Conservation (phyloP, 1,140 invertebrate species). For the Achroia grisella region DNA sequence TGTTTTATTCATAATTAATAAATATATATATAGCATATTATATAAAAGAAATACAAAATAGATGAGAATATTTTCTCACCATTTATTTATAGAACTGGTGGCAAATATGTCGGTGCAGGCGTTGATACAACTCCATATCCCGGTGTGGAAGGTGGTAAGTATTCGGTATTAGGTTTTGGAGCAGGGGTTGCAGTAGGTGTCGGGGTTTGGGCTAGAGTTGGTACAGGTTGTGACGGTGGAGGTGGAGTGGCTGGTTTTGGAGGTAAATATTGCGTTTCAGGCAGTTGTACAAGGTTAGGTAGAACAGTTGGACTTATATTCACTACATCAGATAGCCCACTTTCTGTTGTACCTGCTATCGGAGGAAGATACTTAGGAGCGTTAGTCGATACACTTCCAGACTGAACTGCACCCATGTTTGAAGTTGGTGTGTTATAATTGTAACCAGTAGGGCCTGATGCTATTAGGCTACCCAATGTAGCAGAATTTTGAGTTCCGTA, state of each 20-base stretch:
- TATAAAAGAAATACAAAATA: no score
- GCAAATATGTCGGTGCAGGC: constrained; percentile 41
- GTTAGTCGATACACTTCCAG: constrained; percentile 28
- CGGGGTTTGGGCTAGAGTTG: neutral
- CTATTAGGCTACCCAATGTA: neutral
- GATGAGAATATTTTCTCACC: no score
- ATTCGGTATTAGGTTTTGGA: constrained; percentile 8
- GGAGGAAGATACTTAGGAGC: constrained; percentile 27
- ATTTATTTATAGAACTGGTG: constrained; percentile 32
- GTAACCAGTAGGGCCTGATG: constrained; percentile 10
- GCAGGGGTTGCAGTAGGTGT: neutral
- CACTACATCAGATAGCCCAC: no score
- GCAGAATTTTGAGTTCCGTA: constrained; percentile 11
- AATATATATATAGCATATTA: no score
- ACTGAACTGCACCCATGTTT: neutral
- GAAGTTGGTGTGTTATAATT: constrained; percentile 9
- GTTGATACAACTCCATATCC: constrained; percentile 15
- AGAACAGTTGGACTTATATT: neutral
- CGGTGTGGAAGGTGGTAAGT: constrained; percentile 22
- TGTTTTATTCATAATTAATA: no score
- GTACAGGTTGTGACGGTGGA: neutral
- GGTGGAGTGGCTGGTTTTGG: constrained; percentile 11
- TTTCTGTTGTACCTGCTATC: constrained; percentile 6
- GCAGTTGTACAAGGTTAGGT: neutral
- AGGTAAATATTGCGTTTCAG: constrained; percentile 29